Evolutionary conservation across 2,113 vertebrate genomes (phyloP), one percentile per base, ranked within the genome.

Genomic region (Rhinolophus ferrumequinum): DNA sequence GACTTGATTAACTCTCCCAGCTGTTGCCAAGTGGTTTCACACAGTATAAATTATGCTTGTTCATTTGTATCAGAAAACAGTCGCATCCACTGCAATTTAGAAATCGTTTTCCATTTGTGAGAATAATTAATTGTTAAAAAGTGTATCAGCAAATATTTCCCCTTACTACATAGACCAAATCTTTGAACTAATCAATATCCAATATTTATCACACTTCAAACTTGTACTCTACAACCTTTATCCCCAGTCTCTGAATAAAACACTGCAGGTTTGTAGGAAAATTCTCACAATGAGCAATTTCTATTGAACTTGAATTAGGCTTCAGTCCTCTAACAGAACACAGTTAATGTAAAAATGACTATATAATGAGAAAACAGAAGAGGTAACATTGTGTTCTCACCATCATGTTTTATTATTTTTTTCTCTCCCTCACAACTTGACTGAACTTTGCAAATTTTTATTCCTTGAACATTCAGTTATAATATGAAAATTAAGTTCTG

Each of bases 21-120:
- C 94, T 94, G 83, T 35, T 98, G 98, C 98, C 97, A 97, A 95
- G 90, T 82, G 97, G 94, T 75, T 92, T 44, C 83, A 90, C 88
- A 60, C 75, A 95, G 77, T 93, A 44, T 56, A 98, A 98, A 98
- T 98, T 97, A 96, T 90, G 94, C 89, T 94, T 90, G 92, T 97
- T 96, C 96, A 91, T 96, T 98, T 97, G 93, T 98, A 98, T 90
- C 97, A 97, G 96, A 98, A 98, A 98, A 98, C 93, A 89, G 97
- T 96, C 94, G 69, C 96, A 97, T 97, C 92, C 58, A 92, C 67
- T 86, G 64, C 54, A 86, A 89, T 91, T 98, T 98, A 86, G 83
- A 98, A 97, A 97, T 76, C 97, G 62, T 97, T 98, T 96, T 94
- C 94, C 35, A 84, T 77, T 97, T 88, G 93, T 96, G 81, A 96